Evolutionary conservation across 2,888 invertebrate genomes (phyloP).

Genomic region (Hyposoter didymator): DNA sequence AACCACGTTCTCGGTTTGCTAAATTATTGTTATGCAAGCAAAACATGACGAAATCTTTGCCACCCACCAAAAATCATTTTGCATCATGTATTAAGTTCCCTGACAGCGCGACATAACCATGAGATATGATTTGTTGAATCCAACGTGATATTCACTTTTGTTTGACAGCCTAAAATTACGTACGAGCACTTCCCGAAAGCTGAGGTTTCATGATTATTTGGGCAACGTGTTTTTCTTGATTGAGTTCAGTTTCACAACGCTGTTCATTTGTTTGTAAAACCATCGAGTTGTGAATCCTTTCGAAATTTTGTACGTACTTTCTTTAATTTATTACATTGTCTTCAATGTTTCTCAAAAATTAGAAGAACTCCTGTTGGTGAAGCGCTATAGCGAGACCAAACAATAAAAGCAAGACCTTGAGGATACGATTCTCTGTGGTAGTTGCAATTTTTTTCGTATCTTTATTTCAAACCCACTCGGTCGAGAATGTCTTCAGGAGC

Average conservation of each 20-base stretch:
- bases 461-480: background rate
- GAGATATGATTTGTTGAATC: background rate
- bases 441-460: too few species aligned
- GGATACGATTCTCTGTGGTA: too few species aligned
- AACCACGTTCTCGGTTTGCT: conserved; percentile 13
- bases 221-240: too few species aligned
- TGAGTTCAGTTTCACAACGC: too few species aligned
- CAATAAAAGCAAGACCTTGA: too few species aligned
- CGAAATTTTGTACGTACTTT: too few species aligned
- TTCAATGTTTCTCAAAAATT: too few species aligned
- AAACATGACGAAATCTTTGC: background rate
- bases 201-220: background rate
- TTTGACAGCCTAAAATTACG: background rate
- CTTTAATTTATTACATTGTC: too few species aligned
- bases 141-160: background rate
- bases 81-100: background rate
- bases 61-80: background rate
- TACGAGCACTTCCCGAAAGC: background rate
- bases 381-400: too few species aligned
- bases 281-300: too few species aligned
- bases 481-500: background rate
- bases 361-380: too few species aligned
- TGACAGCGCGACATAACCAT: background rate
- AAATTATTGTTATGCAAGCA: conserved; percentile 5
- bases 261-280: too few species aligned